Evolutionary conservation across 2,797 vertebrate genomes (phyloP), one percentile per base, ranked within the genome.

Genomic region (Danio kyathit): DNA sequence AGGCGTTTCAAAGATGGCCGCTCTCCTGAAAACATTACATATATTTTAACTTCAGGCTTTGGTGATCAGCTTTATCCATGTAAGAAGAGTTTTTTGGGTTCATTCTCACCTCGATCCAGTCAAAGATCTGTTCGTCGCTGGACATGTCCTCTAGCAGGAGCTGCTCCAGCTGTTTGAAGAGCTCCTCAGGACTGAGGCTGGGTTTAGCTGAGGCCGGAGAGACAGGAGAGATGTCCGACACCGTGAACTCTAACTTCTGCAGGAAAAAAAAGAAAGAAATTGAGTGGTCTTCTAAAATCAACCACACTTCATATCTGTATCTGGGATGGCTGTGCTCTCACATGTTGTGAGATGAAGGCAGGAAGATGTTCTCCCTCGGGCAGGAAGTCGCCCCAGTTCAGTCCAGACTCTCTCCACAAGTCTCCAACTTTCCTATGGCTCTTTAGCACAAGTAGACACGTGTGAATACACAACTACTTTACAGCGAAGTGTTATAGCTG

Each of bases 381-480:
- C 85, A 99, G 90, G 85, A 96, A 93, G 90, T 98, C 95, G 44
- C 90, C 94, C 97, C 96, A 99, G 86, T 90, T 95, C 86, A 99
- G 94, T 85, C 92, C 95, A 84, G 96, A 94, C 81, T 98, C 96
- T 87, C 93, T 97, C 98, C 98, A 99, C 77, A 98, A 91, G 88
- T 94, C 93, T 85, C 95, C 96, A 83, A 98, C 96, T 95, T 95
- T 97, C 93, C 96, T 97, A 96, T 98, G 97, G 96, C 97, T 98
- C 98, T 99, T 90, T 66, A 85, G 91, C 48, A 87, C 59, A 88
- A 71, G 46, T 72, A 77, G 54, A 13, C 56, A 8, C 38, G 69
- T 61, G 54, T 21, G 57, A 80, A 56, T 40, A 41, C 5, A 21
- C n/a, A 49, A 57, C 46, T 61, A 6, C 56, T 64, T 46, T 2